Evolutionary conservation across 2,797 vertebrate genomes (phyloP).

Genomic region (Pseudomugil gertrudae): DNA sequence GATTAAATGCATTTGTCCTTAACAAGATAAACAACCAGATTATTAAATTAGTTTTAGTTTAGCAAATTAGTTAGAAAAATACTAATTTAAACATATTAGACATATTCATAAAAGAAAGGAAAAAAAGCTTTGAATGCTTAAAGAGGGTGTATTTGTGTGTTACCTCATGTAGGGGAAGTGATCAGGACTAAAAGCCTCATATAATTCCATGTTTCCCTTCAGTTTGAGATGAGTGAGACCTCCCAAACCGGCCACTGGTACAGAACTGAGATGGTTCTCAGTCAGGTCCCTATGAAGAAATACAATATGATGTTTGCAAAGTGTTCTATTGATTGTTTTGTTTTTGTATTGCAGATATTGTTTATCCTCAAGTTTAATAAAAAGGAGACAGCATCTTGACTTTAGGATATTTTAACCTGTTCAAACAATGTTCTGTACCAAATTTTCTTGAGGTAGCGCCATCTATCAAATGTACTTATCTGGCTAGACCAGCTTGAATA

Average conservation of each 20-base stretch:
- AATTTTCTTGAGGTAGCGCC: constrained; percentile 37
- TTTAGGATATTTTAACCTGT: constrained; percentile 35
- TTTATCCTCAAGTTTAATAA: constrained; percentile 16
- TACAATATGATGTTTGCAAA: constrained; percentile 15
- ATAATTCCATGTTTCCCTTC: constrained; percentile 89
- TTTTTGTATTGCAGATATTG: constrained; percentile 20
- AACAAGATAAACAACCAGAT: constrained; percentile 60
- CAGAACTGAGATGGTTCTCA: constrained; percentile 84
- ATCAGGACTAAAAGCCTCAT: constrained; percentile 88
- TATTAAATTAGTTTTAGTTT: constrained; percentile 13
- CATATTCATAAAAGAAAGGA: not conserved
- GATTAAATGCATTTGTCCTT: constrained; percentile 28
- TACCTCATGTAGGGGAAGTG: constrained; percentile 94
- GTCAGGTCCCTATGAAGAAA: constrained; percentile 86
- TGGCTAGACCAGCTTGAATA: constrained; percentile 44
- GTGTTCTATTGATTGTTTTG: constrained; percentile 32
- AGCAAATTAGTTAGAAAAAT: constrained; percentile 12
- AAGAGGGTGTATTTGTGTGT: constrained; percentile 23
- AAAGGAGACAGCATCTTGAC: constrained; percentile 22
- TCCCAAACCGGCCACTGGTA: constrained; percentile 88
- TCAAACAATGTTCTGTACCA: constrained; percentile 37
- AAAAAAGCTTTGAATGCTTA: not conserved
- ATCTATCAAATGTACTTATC: constrained; percentile 52
- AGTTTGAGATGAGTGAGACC: constrained; percentile 92
- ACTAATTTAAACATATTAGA: not conserved